Percentiles rank a stretch among this genome's conserved stretches.
Evolutionary conservation across 2,113 vertebrate genomes (phyloP).

Genomic region (Phalacrocorax carbo): DNA sequence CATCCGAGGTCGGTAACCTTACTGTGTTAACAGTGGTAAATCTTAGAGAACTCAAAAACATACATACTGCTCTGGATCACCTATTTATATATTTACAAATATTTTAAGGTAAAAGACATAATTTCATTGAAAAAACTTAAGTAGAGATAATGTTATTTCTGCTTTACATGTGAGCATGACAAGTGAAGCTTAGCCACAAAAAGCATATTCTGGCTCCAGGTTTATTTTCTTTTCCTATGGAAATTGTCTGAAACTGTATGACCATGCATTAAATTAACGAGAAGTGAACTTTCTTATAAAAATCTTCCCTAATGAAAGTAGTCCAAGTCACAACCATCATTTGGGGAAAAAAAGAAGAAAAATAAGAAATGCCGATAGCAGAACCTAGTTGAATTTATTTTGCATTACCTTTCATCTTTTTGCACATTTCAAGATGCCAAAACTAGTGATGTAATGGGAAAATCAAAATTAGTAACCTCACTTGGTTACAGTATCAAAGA

Average conservation of each 20-base stretch:
- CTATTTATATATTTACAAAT: neutral
- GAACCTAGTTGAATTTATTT: neutral
- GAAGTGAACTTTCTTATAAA: neutral
- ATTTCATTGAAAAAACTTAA: neutral
- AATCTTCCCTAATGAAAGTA: neutral
- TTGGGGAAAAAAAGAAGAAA: rapidly evolving
- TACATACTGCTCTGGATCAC: neutral
- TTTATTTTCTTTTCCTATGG: neutral
- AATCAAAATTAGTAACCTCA: neutral
- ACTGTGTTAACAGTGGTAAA: neutral
- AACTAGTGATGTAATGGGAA: neutral
- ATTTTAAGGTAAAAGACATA: neutral
- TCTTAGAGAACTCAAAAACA: neutral
- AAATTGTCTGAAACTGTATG: neutral
- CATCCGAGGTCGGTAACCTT: neutral
- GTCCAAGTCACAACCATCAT: neutral
- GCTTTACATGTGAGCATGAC: neutral
- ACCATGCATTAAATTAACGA: neutral
- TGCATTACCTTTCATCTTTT: neutral
- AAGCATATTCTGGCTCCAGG: neutral
- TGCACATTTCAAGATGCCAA: neutral
- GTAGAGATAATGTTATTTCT: neutral
- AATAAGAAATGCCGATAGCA: neutral
- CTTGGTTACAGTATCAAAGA: rapidly evolving
- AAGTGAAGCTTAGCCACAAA: neutral